phyloP scores from a whole-genome alignment of 2,797 vertebrate genomes.

The Varecia variegata region DNA sequence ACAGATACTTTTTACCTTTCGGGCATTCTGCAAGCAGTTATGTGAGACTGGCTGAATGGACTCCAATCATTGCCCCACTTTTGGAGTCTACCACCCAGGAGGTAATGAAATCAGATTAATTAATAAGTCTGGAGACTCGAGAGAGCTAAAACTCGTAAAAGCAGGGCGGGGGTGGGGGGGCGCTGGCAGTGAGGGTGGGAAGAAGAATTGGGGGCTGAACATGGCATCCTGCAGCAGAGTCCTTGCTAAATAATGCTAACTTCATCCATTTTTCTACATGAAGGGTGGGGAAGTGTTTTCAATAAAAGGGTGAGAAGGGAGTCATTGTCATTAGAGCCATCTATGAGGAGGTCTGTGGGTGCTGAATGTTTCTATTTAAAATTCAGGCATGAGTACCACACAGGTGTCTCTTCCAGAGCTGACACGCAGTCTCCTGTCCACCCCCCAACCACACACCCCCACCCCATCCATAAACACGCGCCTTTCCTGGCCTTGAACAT shows the following conservation, averaged over 20 bases:
- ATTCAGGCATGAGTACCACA: background rate
- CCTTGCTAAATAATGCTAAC: conserved; percentile 28
- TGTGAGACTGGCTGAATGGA: background rate
- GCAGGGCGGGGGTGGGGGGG: fast-evolving
- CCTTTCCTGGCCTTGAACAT: conserved; percentile 35
- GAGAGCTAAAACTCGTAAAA: background rate
- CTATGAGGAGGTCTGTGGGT: background rate
- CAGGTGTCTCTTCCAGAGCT: conserved; percentile 43
- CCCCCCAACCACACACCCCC: background rate
- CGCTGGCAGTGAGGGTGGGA: no score
- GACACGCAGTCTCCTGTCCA: background rate
- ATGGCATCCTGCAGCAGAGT: background rate
- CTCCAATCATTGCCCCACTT: background rate
- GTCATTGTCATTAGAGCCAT: background rate
- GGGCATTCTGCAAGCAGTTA: conserved; percentile 21
- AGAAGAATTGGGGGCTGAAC: background rate
- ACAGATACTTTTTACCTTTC: background rate
- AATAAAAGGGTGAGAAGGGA: background rate
- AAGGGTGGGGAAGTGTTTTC: background rate
- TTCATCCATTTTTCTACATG: background rate
- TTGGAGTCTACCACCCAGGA: background rate
- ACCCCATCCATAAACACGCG: fast-evolving
- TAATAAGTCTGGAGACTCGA: conserved; percentile 11
- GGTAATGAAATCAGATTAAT: conserved; percentile 40
- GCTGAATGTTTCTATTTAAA: background rate